A percentile compares a stretch with the other conserved stretches of the same genome.
phyloP scores from a whole-genome alignment of 2,113 vertebrate genomes.

The Corythaixoides concolor region DNA sequence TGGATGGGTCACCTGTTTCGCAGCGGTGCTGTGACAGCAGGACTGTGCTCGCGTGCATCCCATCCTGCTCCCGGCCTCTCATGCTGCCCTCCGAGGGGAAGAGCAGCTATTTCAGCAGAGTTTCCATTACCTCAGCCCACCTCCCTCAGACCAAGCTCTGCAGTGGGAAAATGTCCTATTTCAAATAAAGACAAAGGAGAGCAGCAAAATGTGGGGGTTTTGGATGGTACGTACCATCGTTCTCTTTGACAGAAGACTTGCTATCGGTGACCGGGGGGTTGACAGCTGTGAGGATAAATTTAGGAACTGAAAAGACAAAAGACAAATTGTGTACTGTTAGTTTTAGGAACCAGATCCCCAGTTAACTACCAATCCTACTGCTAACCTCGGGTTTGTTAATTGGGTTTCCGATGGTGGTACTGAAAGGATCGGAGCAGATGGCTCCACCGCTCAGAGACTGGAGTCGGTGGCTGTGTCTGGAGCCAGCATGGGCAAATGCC shows the following conservation, averaged over 20 bases:
- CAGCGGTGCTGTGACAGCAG: not conserved
- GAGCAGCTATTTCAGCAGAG: not conserved
- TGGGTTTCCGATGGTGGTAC: not conserved
- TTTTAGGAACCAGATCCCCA: not conserved
- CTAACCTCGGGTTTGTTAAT: not conserved
- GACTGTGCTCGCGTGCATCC: rapidly evolving
- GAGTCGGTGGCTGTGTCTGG: not conserved
- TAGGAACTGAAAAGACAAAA: conserved; percentile 76
- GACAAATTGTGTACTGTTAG: not conserved
- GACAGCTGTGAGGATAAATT: conserved; percentile 74
- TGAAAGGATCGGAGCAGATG: not conserved
- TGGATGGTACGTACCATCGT: conserved; percentile 28
- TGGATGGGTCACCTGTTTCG: not conserved
- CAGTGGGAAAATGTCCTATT: not conserved
- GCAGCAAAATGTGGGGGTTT: not conserved
- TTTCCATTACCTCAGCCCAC: not conserved
- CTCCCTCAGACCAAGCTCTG: not conserved
- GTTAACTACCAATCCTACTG: not conserved
- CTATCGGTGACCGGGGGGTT: conserved; percentile 55
- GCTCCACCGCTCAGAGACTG: not conserved
- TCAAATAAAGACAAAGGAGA: not conserved
- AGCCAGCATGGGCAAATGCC: not conserved
- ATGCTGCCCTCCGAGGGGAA: not conserved
- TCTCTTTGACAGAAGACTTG: conserved; percentile 62
- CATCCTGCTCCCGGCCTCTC: not conserved